Evolutionary conservation across 2,888 invertebrate species (phyloP).

Genomic region (Papilio gigon): DNA sequence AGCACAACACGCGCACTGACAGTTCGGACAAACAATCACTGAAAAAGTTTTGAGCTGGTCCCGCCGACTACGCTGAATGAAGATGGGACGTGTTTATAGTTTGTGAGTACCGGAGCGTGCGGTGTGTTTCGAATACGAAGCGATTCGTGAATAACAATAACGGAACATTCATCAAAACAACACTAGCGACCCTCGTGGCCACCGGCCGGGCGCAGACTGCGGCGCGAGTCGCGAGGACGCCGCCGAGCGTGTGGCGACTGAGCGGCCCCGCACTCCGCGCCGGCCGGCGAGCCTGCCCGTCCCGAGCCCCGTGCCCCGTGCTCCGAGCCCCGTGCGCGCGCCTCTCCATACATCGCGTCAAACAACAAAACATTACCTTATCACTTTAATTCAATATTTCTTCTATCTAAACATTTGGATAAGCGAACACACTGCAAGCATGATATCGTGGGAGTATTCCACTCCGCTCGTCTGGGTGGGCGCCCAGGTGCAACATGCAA

Average conservation of each 20-base stretch:
- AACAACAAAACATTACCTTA: slow-evolving; percentile 46
- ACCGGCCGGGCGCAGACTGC: slow-evolving; percentile 70
- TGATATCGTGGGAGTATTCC: background rate
- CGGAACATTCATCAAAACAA: slow-evolving; percentile 62
- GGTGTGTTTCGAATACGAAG: slow-evolving; percentile 55
- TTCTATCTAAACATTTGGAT: slow-evolving; percentile 7
- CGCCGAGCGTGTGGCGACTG: slow-evolving; percentile 54
- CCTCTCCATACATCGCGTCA: slow-evolving; percentile 61
- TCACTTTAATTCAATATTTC: slow-evolving; percentile 40
- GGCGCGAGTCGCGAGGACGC: slow-evolving; percentile 70
- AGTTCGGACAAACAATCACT: slow-evolving; percentile 78
- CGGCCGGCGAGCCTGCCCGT: slow-evolving; percentile 53
- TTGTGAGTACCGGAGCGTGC: slow-evolving; percentile 52
- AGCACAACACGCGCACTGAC: slow-evolving; percentile 81
- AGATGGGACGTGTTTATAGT: slow-evolving; percentile 53
- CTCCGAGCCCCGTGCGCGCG: slow-evolving; percentile 67
- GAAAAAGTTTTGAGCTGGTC: slow-evolving; percentile 73
- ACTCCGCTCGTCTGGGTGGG: background rate
- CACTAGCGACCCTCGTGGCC: slow-evolving; percentile 61
- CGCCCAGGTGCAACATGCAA: background rate
- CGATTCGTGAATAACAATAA: slow-evolving; percentile 63
- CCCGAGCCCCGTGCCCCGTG: slow-evolving; percentile 36
- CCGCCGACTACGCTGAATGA: slow-evolving; percentile 56
- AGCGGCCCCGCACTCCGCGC: slow-evolving; percentile 66
- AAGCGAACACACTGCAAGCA: slow-evolving; percentile 17